phyloP scores from a whole-genome alignment of 2,113 vertebrate genomes.

The Dermatemys mawii region DNA sequence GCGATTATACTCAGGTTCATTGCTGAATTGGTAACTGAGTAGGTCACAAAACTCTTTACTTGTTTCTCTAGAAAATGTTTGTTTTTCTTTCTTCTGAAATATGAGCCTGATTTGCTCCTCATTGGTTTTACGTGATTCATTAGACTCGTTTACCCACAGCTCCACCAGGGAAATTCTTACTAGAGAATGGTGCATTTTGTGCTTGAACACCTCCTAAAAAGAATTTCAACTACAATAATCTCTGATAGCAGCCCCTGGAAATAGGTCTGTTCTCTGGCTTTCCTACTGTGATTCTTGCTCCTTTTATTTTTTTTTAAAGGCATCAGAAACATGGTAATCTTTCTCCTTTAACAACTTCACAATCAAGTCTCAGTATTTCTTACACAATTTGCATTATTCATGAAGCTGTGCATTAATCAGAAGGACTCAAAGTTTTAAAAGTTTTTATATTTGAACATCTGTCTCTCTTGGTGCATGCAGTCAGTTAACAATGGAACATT shows the following conservation, averaged over 20 bases:
- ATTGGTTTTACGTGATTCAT: neutral
- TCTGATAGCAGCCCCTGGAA: slow-evolving; percentile 33
- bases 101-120: neutral
- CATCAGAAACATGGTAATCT: slow-evolving; percentile 39
- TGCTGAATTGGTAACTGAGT: neutral
- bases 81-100: neutral
- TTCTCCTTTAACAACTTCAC: slow-evolving; percentile 36
- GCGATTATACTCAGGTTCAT: neutral
- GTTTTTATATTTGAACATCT: slow-evolving; percentile 62
- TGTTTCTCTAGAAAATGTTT: neutral
- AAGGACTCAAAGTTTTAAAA: slow-evolving; percentile 69
- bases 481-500: slow-evolving; percentile 41
- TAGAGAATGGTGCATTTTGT: neutral
- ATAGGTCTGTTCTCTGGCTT: neutral
- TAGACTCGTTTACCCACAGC: neutral
- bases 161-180: neutral
- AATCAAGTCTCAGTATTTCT: slow-evolving; percentile 36
- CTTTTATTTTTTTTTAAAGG: neutral
- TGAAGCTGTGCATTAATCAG: slow-evolving; percentile 65
- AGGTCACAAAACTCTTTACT: neutral
- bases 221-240: slow-evolving; percentile 8
- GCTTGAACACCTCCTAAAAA: neutral
- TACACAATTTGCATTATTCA: slow-evolving; percentile 70
- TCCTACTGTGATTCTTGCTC: slow-evolving; percentile 36
- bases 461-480: slow-evolving; percentile 46